These are phyloP conservation scores for Xenopus borealis DNA, from an alignment of 2,113 vertebrate genomes.

Conservation along the genomic window DNA sequence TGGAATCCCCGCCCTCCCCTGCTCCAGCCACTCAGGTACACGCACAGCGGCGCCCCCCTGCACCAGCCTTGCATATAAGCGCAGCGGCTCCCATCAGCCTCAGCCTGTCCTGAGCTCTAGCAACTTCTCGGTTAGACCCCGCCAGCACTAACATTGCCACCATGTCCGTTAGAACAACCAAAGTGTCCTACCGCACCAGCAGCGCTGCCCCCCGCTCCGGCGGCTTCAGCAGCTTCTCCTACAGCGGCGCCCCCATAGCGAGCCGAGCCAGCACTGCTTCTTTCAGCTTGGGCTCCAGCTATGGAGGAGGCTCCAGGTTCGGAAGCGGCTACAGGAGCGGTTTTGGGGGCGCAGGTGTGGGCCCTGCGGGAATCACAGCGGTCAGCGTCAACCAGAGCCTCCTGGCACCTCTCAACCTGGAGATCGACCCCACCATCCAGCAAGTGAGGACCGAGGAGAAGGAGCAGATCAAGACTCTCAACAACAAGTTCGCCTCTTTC, in stretches of 20 bases:
- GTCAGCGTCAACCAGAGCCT: slow-evolving; percentile 78
- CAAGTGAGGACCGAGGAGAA: slow-evolving; percentile 60
- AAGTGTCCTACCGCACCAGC: slow-evolving; percentile 49
- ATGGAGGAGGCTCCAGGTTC: slow-evolving; percentile 22
- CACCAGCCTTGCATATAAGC: slow-evolving; percentile 18
- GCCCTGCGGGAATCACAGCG: slow-evolving; percentile 49
- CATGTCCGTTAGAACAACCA: slow-evolving; percentile 48
- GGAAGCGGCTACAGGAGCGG: slow-evolving; percentile 5
- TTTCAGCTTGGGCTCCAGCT: slow-evolving; percentile 45
- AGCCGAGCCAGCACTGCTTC: slow-evolving; percentile 51
- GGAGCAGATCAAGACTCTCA: slow-evolving; percentile 67
- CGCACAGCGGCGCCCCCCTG: slow-evolving; percentile 33
- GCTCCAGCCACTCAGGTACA: slow-evolving; percentile 57
- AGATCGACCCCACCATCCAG: slow-evolving; percentile 70
- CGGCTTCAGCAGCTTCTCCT: slow-evolving; percentile 64
- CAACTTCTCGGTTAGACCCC: not conserved
- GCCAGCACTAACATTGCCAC: not conserved
- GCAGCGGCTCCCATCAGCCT: not conserved
- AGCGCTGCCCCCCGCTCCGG: slow-evolving; percentile 42
- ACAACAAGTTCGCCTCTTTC: slow-evolving; percentile 66
- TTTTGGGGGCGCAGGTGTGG: not conserved
- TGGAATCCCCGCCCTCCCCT: slow-evolving; percentile 41
- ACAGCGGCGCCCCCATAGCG: slow-evolving; percentile 34
- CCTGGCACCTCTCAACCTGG: slow-evolving; percentile 76
- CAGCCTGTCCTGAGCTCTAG: not conserved